A percentile compares a stretch with the other conserved stretches of the same genome.
phyloP scores from a whole-genome alignment of 1,140 invertebrate genomes.

The Plutomurus gul region DNA sequence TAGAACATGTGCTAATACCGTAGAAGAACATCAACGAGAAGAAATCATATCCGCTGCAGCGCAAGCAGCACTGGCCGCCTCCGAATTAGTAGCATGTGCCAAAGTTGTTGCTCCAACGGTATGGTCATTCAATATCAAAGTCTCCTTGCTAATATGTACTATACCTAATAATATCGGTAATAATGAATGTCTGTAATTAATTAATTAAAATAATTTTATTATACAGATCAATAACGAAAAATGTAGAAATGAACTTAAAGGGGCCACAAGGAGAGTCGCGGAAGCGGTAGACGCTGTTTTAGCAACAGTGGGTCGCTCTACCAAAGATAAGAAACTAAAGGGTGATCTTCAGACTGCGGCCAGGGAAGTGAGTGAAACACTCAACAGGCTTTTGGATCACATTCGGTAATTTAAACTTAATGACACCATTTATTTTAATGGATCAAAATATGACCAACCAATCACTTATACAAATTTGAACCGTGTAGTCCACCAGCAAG shows the following conservation, averaged over 20 bases:
- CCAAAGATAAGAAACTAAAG: slow-evolving; percentile 67
- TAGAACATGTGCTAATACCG: slow-evolving; percentile 88
- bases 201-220: neutral
- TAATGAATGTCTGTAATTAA: neutral
- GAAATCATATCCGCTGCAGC: slow-evolving; percentile 92
- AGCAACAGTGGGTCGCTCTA: slow-evolving; percentile 76
- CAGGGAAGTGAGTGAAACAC: slow-evolving; percentile 81
- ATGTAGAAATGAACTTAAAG: slow-evolving; percentile 91
- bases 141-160: neutral
- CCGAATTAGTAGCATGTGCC: slow-evolving; percentile 84
- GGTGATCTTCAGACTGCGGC: slow-evolving; percentile 83
- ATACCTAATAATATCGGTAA: neutral
- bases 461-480: too few species aligned
- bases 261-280: slow-evolving; percentile 89
- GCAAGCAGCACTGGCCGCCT: slow-evolving; percentile 94
- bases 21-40: slow-evolving; percentile 70
- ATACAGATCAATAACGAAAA: slow-evolving; percentile 63
- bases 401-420: slow-evolving; percentile 66
- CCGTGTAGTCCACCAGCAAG: slow-evolving; percentile 56
- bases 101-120: slow-evolving; percentile 76
- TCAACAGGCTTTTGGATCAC: slow-evolving; percentile 89
- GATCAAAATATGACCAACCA: too few species aligned
- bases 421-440: neutral
- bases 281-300: slow-evolving; percentile 90
- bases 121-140: neutral